Percentiles rank a stretch among this genome's conserved stretches.
phyloP scores from a whole-genome alignment of 2,888 invertebrate species.

The Volucella zonaria region DNA sequence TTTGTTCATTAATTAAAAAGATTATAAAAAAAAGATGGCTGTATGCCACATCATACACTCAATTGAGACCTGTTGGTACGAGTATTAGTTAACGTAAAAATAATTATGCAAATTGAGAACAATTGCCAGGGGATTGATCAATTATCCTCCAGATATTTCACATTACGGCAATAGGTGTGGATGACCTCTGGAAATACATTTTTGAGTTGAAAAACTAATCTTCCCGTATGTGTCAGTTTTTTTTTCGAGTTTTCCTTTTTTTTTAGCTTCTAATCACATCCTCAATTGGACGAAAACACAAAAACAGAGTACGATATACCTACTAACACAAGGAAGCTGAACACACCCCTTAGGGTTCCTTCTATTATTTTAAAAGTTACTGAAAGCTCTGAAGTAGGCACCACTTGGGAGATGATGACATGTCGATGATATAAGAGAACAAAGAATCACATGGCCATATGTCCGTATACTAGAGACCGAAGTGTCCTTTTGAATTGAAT shows the following conservation, averaged over 20 bases:
- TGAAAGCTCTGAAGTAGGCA: conserved; percentile 56
- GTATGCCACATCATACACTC: too few relatives aligned
- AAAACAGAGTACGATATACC: too few relatives aligned
- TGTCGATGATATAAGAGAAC: conserved; percentile 16
- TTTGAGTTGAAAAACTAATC: not conserved
- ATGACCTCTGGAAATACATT: not conserved
- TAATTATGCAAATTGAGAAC: conserved; percentile 26
- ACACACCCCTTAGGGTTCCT: not conserved
- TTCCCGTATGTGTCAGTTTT: too few relatives aligned
- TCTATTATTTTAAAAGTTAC: conserved; percentile 34
- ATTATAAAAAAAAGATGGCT: too few relatives aligned
- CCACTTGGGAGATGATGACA: conserved; percentile 46
- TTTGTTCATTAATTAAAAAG: too few relatives aligned
- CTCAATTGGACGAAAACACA: too few relatives aligned
- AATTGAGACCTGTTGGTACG: too few relatives aligned
- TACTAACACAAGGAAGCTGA: too few relatives aligned
- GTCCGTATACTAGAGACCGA: too few relatives aligned
- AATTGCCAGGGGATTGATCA: conserved; percentile 31
- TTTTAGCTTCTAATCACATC: too few relatives aligned
- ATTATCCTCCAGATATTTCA: conserved; percentile 5
- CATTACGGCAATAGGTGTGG: conserved; percentile 29
- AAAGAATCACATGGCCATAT: not conserved
- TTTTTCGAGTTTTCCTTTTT: too few relatives aligned
- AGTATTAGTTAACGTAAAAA: conserved; percentile 18
- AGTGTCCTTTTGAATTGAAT: too few relatives aligned